Evolutionary conservation across 2,888 invertebrate species (phyloP).

Genomic region (Amphipyra tragopoginis): DNA sequence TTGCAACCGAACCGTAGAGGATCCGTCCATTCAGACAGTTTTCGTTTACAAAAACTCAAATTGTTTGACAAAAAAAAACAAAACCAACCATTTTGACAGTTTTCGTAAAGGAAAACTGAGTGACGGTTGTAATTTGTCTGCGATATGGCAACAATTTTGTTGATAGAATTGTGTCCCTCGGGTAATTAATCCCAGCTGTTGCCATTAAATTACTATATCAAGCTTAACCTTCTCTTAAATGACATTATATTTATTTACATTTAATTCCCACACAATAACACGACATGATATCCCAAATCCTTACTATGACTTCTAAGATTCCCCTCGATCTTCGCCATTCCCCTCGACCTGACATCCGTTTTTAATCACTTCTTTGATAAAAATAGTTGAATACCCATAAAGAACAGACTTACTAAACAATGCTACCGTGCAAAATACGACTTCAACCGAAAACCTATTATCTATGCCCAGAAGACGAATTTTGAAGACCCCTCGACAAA

Average conservation of each 20-base stretch:
- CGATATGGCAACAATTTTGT: too few species aligned
- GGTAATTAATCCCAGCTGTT: too few species aligned
- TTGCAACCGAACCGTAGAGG: too few species aligned
- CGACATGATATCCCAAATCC: slow-evolving; percentile 21
- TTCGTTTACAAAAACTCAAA: too few species aligned
- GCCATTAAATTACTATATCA: too few species aligned
- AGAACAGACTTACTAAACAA: slow-evolving; percentile 44
- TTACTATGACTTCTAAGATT: slow-evolving; percentile 3
- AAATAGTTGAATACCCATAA: slow-evolving; percentile 48
- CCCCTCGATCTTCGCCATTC: slow-evolving; percentile 19
- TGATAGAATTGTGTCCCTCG: too few species aligned
- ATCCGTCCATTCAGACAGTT: too few species aligned
- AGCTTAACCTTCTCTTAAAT: too few species aligned
- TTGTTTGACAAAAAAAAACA: too few species aligned
- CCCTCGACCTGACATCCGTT: background rate
- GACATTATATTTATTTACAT: background rate
- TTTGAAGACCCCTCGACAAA: slow-evolving; percentile 29
- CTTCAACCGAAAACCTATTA: slow-evolving; percentile 52
- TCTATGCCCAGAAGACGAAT: slow-evolving; percentile 39
- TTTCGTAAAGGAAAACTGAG: too few species aligned
- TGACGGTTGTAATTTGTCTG: too few species aligned
- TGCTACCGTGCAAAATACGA: slow-evolving; percentile 58
- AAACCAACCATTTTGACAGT: too few species aligned
- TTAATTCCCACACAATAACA: slow-evolving; percentile 15
- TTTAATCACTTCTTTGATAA: slow-evolving; percentile 38